Base-by-base conservation (phyloP, 1,140 invertebrate genomes). In the Diachasma alloeum region DNA sequence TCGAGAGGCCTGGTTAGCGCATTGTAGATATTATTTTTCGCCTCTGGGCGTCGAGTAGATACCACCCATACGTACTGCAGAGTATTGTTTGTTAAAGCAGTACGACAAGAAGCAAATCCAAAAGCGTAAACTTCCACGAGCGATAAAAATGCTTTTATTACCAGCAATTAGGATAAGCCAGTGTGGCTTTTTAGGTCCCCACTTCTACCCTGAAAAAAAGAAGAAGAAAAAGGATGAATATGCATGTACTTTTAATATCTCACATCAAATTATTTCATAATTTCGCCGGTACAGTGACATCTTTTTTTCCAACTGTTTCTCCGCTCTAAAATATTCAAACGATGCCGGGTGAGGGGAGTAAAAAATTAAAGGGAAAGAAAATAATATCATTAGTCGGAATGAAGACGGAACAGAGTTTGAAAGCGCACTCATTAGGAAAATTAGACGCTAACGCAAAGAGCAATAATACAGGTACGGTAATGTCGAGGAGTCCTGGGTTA, bases 111-210 rank as follows among this genome's bases (percentile, higher is more conserved):
- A 78, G 53, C 44, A 19, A 72, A 44, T 59, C 44, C 46, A 56
- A 78, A 78, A 24, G 19, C 59, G 13, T 63, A 63, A 63, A 63
- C 24, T 63, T 26, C 59, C 24, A 10, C 9, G 44, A 36, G 17
- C 74, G 68, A 81, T 78, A 81, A 81, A 79, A 81, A 79, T 26
- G 44, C 75, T 76, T 80, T 78, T 80, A 80, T 81, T 80, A 69
- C 75, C 75, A n/a, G 77, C 78, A 80, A 81, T 81, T 81, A 81
- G 78, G 80, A 81, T 81, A 81, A 81, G 80, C 75, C 72, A 68
- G 17, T 15, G 72, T 56, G 53, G 70, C 42, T 53, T 75, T 68
- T 69, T 76, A 19, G 24, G 11, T 48, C 19, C 48, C 44, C 66
- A 17, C 15, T 36, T 44, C 17, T 66, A n/a, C 22, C 22, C 36